Evolutionary conservation across 2,888 invertebrate species (phyloP).

Genomic region (Helobdella robusta): DNA sequence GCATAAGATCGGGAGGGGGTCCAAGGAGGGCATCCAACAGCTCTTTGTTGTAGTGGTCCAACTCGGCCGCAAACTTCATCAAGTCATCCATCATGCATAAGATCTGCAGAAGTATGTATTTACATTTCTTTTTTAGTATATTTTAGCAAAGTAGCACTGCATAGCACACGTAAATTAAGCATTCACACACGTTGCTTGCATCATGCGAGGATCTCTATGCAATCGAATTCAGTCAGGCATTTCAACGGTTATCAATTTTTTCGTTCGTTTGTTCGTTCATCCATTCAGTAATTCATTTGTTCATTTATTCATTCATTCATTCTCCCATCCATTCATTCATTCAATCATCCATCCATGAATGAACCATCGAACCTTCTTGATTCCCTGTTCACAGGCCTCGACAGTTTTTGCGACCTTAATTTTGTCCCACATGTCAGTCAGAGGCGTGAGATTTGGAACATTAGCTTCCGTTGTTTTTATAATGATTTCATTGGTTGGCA

Average conservation of each 20-base stretch:
- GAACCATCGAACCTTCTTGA: constrained; percentile 14
- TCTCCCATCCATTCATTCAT: too few species aligned
- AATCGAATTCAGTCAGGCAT: too few species aligned
- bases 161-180: too few species aligned
- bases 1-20: not conserved
- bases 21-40: constrained; percentile 19
- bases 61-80: constrained; percentile 13
- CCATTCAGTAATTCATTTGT: too few species aligned
- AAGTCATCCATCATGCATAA: constrained; percentile 22
- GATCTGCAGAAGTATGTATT: constrained; percentile 10
- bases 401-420: constrained; percentile 17
- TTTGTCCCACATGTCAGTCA: constrained; percentile 22
- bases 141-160: too few species aligned
- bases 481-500: constrained; percentile 18
- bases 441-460: constrained; percentile 18
- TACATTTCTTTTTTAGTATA: too few species aligned
- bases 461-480: constrained; percentile 19
- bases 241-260: too few species aligned
- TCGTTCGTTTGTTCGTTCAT: too few species aligned
- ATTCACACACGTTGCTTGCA: too few species aligned
- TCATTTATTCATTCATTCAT: too few species aligned
- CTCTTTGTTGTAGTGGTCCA: constrained; percentile 25
- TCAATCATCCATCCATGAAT: too few species aligned
- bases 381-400: constrained; percentile 14
- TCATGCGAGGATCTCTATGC: too few species aligned